Evolutionary conservation across 2,113 vertebrate species (phyloP).

Genomic region (Lamprologus sp.): DNA sequence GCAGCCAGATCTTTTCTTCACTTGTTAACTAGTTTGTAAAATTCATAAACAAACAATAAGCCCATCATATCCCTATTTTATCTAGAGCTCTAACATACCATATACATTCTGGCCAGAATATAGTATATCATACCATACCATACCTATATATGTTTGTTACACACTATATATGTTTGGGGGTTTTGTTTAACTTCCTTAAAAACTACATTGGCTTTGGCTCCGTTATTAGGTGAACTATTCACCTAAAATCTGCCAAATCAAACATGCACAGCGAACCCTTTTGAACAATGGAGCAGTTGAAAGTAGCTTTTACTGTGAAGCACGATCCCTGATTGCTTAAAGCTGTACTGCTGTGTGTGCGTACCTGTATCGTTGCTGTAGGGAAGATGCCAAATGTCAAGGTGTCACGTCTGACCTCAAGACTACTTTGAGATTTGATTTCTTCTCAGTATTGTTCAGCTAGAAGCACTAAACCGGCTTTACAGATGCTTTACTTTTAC

Average conservation of each 20-base stretch:
- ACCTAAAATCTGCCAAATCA: neutral
- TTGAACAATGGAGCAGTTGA: neutral
- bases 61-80: neutral
- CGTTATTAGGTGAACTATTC: neutral
- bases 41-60: neutral
- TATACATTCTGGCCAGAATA: neutral
- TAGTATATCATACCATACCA: neutral
- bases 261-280: neutral
- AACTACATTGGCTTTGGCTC: rapidly evolving
- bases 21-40: neutral
- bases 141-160: neutral
- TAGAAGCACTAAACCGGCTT: neutral
- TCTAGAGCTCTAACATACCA: neutral
- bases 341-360: neutral
- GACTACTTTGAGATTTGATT: neutral
- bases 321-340: neutral
- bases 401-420: neutral
- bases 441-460: neutral
- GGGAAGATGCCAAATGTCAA: conserved; percentile 29
- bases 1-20: neutral
- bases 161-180: neutral
- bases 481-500: neutral
- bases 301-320: neutral
- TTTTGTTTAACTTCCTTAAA: neutral
- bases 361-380: neutral